A percentile compares a stretch with the other conserved stretches of the same genome.
Conservation (phyloP, 2,797 vertebrate species). For the Euphonia xanthogaster region DNA sequence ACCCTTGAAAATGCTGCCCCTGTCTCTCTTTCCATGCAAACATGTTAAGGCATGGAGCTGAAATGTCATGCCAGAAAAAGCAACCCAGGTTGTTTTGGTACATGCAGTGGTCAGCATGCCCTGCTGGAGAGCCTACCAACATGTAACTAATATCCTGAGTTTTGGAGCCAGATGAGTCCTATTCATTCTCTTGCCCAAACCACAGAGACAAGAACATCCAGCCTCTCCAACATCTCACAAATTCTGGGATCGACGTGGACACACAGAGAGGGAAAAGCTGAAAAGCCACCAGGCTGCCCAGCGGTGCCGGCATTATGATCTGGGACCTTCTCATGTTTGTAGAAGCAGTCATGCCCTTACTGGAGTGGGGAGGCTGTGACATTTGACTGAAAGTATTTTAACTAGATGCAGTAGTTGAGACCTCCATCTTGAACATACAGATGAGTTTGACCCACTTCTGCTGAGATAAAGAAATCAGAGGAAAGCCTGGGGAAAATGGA, state of each 20-base stretch:
- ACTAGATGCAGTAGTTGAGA: not conserved
- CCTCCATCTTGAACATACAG: not conserved
- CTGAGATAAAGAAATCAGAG: not conserved
- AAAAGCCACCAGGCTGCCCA: not conserved
- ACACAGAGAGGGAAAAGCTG: not conserved
- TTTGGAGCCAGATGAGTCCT: not conserved
- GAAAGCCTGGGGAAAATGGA: not conserved
- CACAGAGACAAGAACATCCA: not conserved
- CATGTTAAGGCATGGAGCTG: not conserved
- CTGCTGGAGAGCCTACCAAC: not conserved
- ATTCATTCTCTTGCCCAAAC: not conserved
- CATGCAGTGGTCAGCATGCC: not conserved
- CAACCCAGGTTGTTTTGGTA: constrained; percentile 26
- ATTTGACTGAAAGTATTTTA: not conserved
- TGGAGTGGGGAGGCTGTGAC: not conserved
- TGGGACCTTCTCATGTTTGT: not conserved
- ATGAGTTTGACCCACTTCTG: not conserved
- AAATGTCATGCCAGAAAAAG: constrained; percentile 28
- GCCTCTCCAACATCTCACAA: not conserved
- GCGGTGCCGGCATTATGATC: not conserved
- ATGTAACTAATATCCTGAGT: not conserved
- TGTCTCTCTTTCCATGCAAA: not conserved
- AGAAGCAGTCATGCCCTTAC: not conserved
- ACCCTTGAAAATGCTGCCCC: not conserved
- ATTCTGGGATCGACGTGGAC: accelerated